Base-by-base conservation (phyloP, 1,140 invertebrate genomes). In the Drosophila elegans region DNA sequence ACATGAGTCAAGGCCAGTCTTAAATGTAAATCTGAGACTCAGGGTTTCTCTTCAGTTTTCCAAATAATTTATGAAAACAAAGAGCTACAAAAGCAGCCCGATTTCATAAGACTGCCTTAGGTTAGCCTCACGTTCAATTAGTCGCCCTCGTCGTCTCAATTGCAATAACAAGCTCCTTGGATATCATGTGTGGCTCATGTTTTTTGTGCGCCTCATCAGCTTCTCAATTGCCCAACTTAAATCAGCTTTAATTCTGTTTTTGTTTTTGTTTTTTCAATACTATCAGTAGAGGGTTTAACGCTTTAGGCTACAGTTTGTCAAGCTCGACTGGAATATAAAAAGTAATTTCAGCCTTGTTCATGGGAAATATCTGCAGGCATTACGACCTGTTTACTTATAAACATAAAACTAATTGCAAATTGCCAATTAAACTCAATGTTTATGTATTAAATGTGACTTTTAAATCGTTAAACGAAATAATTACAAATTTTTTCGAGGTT, bases 51-150 rank as follows among this genome's bases (percentile, higher is more conserved):
- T 13, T 4, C 4, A 11, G 21, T 11, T 10, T 25, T 4, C 21
- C 4, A 5, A 51, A 5, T 16, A 4, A 11, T 5, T 1, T 16
- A 36, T 11, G 21, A 52, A 12, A 36, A 12, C 49, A 48, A 13
- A 44, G 16, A 57, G 10, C 44, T 32, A 32, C 55, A 38, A 7
- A 39, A 29, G 6, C 11, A 27, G 9, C 6, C 44, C 41, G 13
- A 61, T 41, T 38, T 34, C 41, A 32, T 21, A 56, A 46, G 44
- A 49, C 39, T 67, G 45, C 57, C 36, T 11, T 13, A 11, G 34
- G 21, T 39, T 32, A 29, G 29, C 51, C 73, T 51, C 78, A 77
- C 66, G 66, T 73, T 67, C 78, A 81, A 77, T 81, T 77, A 81
- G 66, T 39, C 64, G 61, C 57, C 53, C 45, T 42, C 29, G 48